Percentiles rank a stretch among this genome's conserved stretches.
Evolutionary conservation across 2,113 vertebrate species (phyloP).

Genomic region (Entomyzon cyanotis): DNA sequence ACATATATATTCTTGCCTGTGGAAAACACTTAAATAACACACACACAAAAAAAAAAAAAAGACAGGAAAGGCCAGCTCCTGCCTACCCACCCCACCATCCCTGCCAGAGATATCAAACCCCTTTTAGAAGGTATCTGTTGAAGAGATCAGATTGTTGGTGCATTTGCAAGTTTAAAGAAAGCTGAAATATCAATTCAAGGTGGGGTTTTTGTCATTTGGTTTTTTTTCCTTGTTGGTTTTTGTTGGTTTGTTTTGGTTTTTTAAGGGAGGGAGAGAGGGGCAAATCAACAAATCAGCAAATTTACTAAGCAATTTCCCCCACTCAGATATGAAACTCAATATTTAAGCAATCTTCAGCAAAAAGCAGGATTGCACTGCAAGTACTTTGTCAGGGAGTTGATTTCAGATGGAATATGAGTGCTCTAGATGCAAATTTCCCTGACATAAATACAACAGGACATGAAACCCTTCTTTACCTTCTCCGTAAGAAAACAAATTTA

Average conservation of each 20-base stretch:
- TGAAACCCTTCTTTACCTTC: background rate
- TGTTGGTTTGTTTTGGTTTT: background rate
- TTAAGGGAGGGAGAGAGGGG: background rate
- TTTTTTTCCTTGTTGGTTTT: background rate
- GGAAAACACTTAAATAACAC: background rate
- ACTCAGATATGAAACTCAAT: background rate
- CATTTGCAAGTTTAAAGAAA: background rate
- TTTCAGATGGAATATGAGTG: background rate
- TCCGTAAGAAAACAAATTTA: background rate
- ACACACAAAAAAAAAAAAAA: background rate
- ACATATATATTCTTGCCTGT: background rate
- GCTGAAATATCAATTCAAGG: background rate
- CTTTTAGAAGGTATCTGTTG: background rate
- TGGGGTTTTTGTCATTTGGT: fast-evolving
- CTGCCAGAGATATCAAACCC: background rate
- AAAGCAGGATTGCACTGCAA: background rate
- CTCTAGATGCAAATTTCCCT: background rate
- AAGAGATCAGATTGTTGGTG: background rate
- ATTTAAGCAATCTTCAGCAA: constrained; percentile 25
- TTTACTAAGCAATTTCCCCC: background rate
- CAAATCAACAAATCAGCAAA: background rate
- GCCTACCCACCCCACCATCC: background rate
- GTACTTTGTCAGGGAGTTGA: background rate
- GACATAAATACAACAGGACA: background rate
- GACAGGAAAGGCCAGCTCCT: background rate